phyloP scores from a whole-genome alignment of 2,113 vertebrate genomes.

The Albula goreensis region DNA sequence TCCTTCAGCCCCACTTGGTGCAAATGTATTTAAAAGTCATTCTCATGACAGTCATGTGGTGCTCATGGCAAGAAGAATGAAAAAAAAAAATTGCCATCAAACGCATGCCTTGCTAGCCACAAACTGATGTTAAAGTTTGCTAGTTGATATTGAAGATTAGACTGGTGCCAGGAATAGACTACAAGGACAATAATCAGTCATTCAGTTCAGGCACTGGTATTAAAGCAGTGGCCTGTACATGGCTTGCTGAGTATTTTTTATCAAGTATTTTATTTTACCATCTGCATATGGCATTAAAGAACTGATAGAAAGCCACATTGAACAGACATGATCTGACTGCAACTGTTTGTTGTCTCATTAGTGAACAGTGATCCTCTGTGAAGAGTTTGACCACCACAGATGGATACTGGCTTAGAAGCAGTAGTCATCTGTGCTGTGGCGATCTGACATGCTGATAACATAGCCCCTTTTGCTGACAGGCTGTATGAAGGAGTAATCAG shows the following conservation, averaged over 20 bases:
- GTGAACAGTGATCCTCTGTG: not conserved
- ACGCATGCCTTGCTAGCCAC: not conserved
- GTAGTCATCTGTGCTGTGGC: not conserved
- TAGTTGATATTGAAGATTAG: not conserved
- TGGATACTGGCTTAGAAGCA: not conserved
- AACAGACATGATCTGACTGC: not conserved
- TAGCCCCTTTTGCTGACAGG: not conserved
- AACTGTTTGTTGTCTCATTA: not conserved
- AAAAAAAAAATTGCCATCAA: not conserved
- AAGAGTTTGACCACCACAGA: slow-evolving; percentile 7
- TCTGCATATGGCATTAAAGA: not conserved
- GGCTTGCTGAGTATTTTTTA: not conserved
- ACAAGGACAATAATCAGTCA: not conserved
- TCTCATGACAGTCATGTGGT: not conserved
- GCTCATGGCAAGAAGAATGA: not conserved
- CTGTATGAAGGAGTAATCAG: not conserved
- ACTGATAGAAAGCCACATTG: not conserved
- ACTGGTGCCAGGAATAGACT: not conserved
- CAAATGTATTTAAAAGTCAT: not conserved
- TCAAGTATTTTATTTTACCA: not conserved
- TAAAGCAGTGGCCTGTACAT: not conserved
- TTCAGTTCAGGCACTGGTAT: not conserved
- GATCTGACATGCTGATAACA: not conserved
- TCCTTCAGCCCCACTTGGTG: not conserved
- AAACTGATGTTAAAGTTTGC: not conserved